These are phyloP conservation scores for Stenodera caucasica DNA, from an alignment of 2,888 invertebrate genomes.

Conservation along the genomic window DNA sequence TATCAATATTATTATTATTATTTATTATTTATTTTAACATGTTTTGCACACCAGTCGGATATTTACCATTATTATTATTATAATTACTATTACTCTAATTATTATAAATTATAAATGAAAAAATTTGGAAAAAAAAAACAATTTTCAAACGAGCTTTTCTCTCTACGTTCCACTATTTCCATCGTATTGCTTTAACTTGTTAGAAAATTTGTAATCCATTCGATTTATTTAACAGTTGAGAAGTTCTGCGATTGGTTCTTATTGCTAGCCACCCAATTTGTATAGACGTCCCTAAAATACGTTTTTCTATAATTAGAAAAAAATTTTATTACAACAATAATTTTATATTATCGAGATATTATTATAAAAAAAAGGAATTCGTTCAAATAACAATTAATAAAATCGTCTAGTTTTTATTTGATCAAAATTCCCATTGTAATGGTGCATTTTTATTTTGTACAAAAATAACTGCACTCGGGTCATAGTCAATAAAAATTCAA, in stretches of 20 bases:
- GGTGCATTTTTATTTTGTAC: no score
- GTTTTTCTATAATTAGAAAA: slow-evolving; percentile 28
- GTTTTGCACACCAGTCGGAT: background rate
- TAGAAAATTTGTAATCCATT: slow-evolving; percentile 21
- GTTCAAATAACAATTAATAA: no score
- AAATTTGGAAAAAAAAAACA: slow-evolving; percentile 14
- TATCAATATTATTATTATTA: background rate
- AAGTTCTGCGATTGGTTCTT: slow-evolving; percentile 77
- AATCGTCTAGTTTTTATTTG: no score
- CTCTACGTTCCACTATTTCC: slow-evolving; percentile 27
- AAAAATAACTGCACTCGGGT: background rate
- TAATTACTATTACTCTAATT: slow-evolving; percentile 40
- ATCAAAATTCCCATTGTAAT: no score
- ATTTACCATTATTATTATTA: slow-evolving; percentile 40
- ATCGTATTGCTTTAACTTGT: slow-evolving; percentile 41
- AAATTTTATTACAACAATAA: no score
- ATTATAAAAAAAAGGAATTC: no score
- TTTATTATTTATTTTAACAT: background rate
- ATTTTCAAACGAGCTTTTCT: slow-evolving; percentile 14
- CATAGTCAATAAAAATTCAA: slow-evolving; percentile 7
- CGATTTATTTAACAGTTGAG: slow-evolving; percentile 75
- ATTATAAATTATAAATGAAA: slow-evolving; percentile 37
- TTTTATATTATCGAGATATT: no score
- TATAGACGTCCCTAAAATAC: slow-evolving; percentile 83
- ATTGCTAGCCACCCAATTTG: slow-evolving; percentile 85